These are phyloP conservation scores for Meloidogyne exigua DNA, from an alignment of 1,140 invertebrate genomes.

Conservation along the genomic window DNA sequence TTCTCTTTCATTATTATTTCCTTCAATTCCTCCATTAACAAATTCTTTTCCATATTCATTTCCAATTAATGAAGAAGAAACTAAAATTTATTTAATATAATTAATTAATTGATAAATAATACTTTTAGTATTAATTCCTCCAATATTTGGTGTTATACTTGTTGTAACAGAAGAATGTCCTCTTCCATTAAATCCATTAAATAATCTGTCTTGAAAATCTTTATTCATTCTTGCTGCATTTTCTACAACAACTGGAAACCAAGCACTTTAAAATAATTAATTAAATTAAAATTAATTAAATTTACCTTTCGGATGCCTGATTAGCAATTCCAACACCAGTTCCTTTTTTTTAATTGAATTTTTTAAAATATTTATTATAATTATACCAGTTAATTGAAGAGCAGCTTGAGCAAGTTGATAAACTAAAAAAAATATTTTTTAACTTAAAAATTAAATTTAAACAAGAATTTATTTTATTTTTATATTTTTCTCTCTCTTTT, in stretches of 20 bases:
- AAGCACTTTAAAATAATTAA: constrained; percentile 39
- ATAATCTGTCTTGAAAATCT: constrained; percentile 48
- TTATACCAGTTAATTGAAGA: constrained; percentile 54
- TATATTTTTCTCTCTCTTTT: no score
- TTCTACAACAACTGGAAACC: constrained; percentile 44
- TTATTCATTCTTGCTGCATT: constrained; percentile 52
- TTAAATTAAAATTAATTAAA: neutral
- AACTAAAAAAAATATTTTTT: constrained; percentile 42
- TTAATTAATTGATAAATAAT: neutral
- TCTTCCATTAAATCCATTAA: constrained; percentile 23
- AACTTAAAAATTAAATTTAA: neutral
- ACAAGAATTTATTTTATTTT: no score
- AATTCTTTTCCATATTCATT: constrained; percentile 45
- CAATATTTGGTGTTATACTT: neutral
- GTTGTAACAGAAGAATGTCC: neutral
- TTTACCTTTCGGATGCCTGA: constrained; percentile 51
- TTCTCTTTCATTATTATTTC: no score
- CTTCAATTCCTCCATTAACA: no score
- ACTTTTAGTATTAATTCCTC: constrained; percentile 14
- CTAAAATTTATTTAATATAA: neutral
- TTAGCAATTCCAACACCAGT: constrained; percentile 60
- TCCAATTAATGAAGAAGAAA: constrained; percentile 24
- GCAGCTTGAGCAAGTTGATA: constrained; percentile 61
- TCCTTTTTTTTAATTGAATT: neutral
- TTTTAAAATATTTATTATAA: neutral